Evolutionary conservation across 2,797 vertebrate genomes (phyloP), one percentile per base, ranked within the genome.

Genomic region (Myotis myotis): DNA sequence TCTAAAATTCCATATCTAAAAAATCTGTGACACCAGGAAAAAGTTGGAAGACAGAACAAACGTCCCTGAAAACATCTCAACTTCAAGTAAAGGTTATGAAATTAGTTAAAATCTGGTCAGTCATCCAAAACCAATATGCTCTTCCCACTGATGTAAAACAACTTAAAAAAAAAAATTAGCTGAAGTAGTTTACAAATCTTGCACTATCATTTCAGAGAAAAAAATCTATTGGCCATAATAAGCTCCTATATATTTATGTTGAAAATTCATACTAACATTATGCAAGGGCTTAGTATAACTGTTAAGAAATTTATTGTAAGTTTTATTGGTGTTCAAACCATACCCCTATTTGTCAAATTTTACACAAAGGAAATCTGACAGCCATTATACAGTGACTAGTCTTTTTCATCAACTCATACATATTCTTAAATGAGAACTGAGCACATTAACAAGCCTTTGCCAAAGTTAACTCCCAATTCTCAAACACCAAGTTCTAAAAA

Each of bases 221-320:
- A 98, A 96, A 64, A 17, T 36, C 44, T 12, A 93, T 20, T 47
- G 38, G 41, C 90, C 94, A 87, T 93, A 97, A 96, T 87, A 96
- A 64, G 93, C 64, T 78, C 38, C 47, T 93, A 64, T 38, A 51
- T 97, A 80, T 62, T 96, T 0, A 0, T 87, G 97, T 93, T 93
- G 94, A 97, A 98, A 98, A 95, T 87, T 62, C 75, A 89, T 95
- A 97, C 94, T 94, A 97, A 98, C 30, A 30, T 97, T 95, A 97
- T 57, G 76, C 87, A 60, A 95, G 60, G 33, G 62, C 20, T 78
- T 72, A 92, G 51, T 78, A n/a, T 30, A 78, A 30, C 71, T 76
- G 47, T 97, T 95, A 96, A 78, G 91, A 85, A 97, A 89, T 64
- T 93, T 82, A 96, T 57, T 53, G 3, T 60, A 68, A 49, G 53